Percentiles rank a stretch among this genome's conserved stretches.
phyloP scores from a whole-genome alignment of 1,140 invertebrate genomes.

The Drosophila arizonae region DNA sequence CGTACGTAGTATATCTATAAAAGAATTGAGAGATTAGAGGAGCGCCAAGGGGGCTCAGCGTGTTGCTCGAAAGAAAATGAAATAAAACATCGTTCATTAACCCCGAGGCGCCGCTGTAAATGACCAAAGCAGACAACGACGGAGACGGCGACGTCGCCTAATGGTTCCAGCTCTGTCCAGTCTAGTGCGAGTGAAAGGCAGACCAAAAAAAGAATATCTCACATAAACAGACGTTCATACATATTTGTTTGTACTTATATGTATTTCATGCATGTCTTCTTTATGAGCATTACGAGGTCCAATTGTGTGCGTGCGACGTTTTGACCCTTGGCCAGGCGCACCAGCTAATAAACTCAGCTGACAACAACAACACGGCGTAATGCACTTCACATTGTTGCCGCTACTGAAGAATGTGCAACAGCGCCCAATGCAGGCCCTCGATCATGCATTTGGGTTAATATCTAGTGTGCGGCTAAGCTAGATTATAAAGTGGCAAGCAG shows the following conservation, averaged over 20 bases:
- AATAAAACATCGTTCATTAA: slow-evolving; percentile 58
- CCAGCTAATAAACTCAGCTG: background rate
- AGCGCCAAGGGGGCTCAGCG: slow-evolving; percentile 19
- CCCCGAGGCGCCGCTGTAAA: slow-evolving; percentile 59
- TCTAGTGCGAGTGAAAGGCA: slow-evolving; percentile 40
- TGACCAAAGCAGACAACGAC: slow-evolving; percentile 40
- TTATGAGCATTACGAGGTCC: slow-evolving; percentile 41
- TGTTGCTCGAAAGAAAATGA: background rate
- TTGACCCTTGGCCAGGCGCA: slow-evolving; percentile 39
- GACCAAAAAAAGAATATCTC: slow-evolving; percentile 10
- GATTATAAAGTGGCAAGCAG: no score
- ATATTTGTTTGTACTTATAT: no score
- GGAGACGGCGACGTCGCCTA: slow-evolving; percentile 30
- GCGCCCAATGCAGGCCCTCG: background rate
- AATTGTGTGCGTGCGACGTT: slow-evolving; percentile 42
- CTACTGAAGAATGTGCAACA: background rate
- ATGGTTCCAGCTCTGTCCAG: slow-evolving; percentile 34
- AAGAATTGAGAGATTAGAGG: slow-evolving; percentile 10
- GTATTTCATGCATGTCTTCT: background rate
- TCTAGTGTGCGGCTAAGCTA: no score
- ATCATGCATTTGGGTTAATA: background rate
- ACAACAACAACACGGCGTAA: slow-evolving; percentile 8
- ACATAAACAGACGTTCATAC: background rate
- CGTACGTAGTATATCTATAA: background rate
- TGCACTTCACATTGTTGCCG: slow-evolving; percentile 5